Evolutionary conservation across 2,888 invertebrate species (phyloP).

Genomic region (Coenonympha glycerion): DNA sequence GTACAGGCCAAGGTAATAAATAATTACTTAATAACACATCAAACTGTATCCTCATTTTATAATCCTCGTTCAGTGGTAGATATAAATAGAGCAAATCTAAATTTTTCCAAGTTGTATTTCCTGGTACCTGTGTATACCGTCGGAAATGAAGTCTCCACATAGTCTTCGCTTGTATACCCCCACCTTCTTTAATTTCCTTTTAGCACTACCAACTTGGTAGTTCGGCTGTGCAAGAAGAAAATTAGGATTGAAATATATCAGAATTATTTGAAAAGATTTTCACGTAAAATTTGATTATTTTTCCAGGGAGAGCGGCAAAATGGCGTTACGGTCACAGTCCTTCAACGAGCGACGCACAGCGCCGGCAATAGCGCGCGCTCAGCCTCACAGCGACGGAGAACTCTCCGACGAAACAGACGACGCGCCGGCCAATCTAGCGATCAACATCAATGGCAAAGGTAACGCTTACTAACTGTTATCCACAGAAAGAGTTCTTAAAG

Average conservation of each 20-base stretch:
- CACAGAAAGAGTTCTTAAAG: not conserved
- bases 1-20: constrained; percentile 66
- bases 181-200: too few relatives aligned
- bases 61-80: too few relatives aligned
- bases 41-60: not conserved
- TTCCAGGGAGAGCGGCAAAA: constrained; percentile 70
- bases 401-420: constrained; percentile 62
- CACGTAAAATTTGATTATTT: not conserved
- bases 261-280: too few relatives aligned
- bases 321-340: constrained; percentile 71
- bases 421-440: constrained; percentile 47
- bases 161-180: too few relatives aligned
- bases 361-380: constrained; percentile 54
- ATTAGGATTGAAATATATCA: too few relatives aligned
- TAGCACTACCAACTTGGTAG: too few relatives aligned
- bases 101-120: not conserved
- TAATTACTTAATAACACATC: not conserved
- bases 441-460: constrained; percentile 57
- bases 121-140: too few relatives aligned
- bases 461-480: constrained; percentile 18
- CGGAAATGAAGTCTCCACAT: too few relatives aligned
- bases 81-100: too few relatives aligned
- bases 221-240: too few relatives aligned
- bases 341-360: constrained; percentile 66
- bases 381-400: constrained; percentile 71